A percentile compares a stretch with the other conserved stretches of the same genome.
Evolutionary conservation across 2,113 vertebrate genomes (phyloP).

Genomic region (Anolis carolinensis): DNA sequence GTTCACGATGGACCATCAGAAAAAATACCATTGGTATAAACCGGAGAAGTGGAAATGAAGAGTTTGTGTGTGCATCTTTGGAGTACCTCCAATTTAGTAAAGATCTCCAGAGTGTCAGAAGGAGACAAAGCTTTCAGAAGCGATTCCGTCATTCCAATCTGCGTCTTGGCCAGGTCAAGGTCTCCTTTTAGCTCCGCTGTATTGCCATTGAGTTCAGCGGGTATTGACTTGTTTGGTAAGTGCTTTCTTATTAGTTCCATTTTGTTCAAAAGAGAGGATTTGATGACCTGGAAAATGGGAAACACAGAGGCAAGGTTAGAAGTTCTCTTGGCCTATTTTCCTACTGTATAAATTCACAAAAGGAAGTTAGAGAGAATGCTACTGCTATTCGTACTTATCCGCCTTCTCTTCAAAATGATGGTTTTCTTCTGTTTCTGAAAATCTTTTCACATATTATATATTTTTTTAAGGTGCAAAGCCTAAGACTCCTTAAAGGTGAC

Average conservation of each 20-base stretch:
- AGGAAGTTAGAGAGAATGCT: neutral
- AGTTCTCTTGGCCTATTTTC: constrained; percentile 12
- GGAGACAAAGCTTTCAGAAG: constrained; percentile 78
- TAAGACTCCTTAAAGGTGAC: neutral
- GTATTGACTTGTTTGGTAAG: constrained; percentile 38
- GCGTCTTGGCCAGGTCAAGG: constrained; percentile 76
- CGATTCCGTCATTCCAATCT: constrained; percentile 79
- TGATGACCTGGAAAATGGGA: constrained; percentile 76
- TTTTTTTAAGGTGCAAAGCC: neutral
- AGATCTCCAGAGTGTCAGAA: constrained; percentile 79
- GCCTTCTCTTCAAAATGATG: neutral
- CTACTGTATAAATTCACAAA: neutral
- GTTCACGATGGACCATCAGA: neutral
- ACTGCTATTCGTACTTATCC: neutral
- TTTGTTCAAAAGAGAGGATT: constrained; percentile 76
- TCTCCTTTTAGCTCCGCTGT: constrained; percentile 73
- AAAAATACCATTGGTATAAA: constrained; percentile 11
- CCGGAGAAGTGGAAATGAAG: neutral
- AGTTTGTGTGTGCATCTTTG: neutral
- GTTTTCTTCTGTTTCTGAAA: neutral
- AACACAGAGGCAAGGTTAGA: neutral
- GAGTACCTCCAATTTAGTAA: constrained; percentile 79
- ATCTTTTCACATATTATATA: neutral
- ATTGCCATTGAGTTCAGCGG: constrained; percentile 33
- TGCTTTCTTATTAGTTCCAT: constrained; percentile 69